Conservation (phyloP, 53 echinoderm and acorn worm genomes). For the Henricia sp. region DNA sequence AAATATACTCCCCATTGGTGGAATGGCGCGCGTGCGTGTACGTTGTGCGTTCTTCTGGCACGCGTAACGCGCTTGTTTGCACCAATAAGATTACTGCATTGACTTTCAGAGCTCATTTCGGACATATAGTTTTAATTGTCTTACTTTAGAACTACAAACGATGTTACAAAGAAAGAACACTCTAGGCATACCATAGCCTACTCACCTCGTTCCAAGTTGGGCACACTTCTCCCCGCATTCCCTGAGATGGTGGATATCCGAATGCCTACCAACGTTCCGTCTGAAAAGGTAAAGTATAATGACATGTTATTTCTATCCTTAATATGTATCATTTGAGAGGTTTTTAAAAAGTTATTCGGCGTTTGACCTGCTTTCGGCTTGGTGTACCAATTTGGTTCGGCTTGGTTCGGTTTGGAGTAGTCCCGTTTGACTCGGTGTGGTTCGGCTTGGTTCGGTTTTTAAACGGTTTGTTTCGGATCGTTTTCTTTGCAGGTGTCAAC, state of each 20-base stretch:
- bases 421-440: neutral
- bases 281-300: constrained; percentile 34
- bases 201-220: constrained; percentile 67
- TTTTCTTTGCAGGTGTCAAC: constrained; percentile 62
- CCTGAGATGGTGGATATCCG: constrained; percentile 53
- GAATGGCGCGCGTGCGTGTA: no score
- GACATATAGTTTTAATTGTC: neutral
- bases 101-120: neutral
- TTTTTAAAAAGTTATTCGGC: no score
- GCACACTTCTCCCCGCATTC: constrained; percentile 70
- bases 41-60: no score
- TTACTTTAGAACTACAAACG: constrained; percentile 19
- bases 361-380: no score
- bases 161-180: constrained; percentile 52
- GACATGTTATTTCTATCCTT: no score
- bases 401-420: neutral
- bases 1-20: no score
- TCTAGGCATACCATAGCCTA: constrained; percentile 31
- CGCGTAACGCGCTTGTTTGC: no score
- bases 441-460: neutral
- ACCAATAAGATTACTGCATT: no score
- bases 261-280: constrained; percentile 34
- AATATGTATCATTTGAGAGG: no score
- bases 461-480: neutral
- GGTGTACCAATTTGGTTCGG: no score